phyloP scores from a whole-genome alignment of 1,140 invertebrate genomes.

The Penaeus vannamei region DNA sequence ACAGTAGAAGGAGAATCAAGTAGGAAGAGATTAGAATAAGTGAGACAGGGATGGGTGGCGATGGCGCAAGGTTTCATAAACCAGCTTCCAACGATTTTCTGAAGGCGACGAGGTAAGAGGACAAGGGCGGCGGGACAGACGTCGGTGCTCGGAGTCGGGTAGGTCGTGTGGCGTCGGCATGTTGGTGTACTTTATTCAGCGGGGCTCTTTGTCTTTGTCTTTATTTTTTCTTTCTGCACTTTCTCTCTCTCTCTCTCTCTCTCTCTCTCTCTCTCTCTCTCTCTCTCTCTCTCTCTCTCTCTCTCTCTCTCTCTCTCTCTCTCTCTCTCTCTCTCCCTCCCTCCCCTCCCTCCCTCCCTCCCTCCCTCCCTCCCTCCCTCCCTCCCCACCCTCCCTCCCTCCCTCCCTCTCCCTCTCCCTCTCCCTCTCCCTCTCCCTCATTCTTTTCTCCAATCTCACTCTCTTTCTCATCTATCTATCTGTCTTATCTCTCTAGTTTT shows the following conservation, averaged over 20 bases:
- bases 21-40: too few relatives aligned
- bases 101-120: too few relatives aligned
- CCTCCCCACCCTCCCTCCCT: background rate
- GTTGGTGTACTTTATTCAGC: too few relatives aligned
- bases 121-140: too few relatives aligned
- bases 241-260: background rate
- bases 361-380: background rate
- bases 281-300: background rate
- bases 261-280: background rate
- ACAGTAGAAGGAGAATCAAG: too few relatives aligned
- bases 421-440: constrained; percentile 34
- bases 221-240: background rate
- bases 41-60: too few relatives aligned
- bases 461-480: background rate
- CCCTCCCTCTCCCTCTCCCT: background rate
- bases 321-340: background rate
- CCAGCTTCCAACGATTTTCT: too few relatives aligned
- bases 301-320: background rate
- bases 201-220: background rate
- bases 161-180: too few relatives aligned
- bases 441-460: constrained; percentile 30
- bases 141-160: too few relatives aligned
- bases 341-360: background rate
- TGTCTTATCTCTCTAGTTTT: too few relatives aligned
- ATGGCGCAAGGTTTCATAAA: too few relatives aligned